Evolutionary conservation across 2,113 vertebrate genomes (phyloP), one percentile per base, ranked within the genome.

Genomic region (Nesoenas mayeri): DNA sequence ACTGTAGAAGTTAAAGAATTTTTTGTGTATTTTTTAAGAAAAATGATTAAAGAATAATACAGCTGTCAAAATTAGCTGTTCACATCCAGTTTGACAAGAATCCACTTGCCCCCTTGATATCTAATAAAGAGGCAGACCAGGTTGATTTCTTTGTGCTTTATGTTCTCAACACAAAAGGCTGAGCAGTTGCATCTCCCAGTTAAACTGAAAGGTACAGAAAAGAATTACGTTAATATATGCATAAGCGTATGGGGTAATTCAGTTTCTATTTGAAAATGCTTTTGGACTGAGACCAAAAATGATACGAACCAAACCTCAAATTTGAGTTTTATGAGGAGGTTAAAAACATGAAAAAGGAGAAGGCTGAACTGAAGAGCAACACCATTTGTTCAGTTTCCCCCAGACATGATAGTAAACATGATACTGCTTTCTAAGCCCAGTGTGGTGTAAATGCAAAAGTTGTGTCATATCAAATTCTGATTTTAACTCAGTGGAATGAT

Each of bases 371-470:
- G 34, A 93, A 93, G 50, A 86, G 66, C 44, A 80, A 36, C 13
- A 83, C 61, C 31, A 60, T 88, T 90, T 84, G 48, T 79, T 93
- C 54, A 44, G n/a, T 89, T 95, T 95, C 93, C 86, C 83, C 83
- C 40, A 94, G 92, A 86, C 62, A 24, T 42, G 8, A 29, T 73
- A 65, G 53, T 80, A 84, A 93, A 88, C 69, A 78, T 32, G 31
- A 72, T 79, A 74, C 38, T 88, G 71, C 62, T 96, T 90, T 93
- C 95, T 75, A 88, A 94, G 71, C 83, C 80, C 64, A 51, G 31
- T 60, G 85, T 91, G 89, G 75, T 88, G 56, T 91, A 94, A 95
- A 96, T 96, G 92, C 85, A 96, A 91, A 95, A 92, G 88, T 91
- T 54, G 44, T 80, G 71, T 82, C 15, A 6, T 83, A 50, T 92